These are phyloP conservation scores for Pectinophora gossypiella DNA, from an alignment of 1,140 invertebrate genomes.

Conservation along the genomic window DNA sequence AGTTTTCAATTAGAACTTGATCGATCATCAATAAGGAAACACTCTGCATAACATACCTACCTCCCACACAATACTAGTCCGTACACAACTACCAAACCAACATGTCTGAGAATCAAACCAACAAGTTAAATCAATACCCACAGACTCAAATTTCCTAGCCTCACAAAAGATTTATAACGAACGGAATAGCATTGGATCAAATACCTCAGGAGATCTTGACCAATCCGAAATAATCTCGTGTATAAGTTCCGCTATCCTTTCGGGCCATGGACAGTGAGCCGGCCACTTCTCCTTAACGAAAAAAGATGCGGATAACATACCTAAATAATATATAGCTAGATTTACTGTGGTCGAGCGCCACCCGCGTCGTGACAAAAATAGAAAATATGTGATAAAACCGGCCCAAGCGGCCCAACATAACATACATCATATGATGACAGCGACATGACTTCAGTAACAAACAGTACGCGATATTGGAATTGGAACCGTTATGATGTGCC, in stretches of 20 bases:
- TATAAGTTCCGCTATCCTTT: background rate
- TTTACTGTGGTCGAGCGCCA: constrained; percentile 26
- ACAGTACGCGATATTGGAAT: constrained; percentile 15
- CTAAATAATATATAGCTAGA: constrained; percentile 32
- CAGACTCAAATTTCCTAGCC: no score
- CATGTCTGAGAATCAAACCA: no score
- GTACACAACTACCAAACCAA: no score
- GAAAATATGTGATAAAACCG: constrained; percentile 35
- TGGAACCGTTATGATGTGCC: constrained; percentile 13
- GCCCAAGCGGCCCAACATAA: constrained; percentile 26
- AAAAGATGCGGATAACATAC: constrained; percentile 27
- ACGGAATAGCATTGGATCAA: no score
- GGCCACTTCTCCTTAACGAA: constrained; percentile 13
- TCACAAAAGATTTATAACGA: no score
- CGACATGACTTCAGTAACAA: constrained; percentile 26
- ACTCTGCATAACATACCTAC: background rate
- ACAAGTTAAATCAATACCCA: no score
- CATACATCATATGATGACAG: constrained; percentile 36
- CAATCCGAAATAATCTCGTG: background rate
- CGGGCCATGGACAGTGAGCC: background rate
- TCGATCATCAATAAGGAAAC: background rate
- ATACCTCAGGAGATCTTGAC: no score
- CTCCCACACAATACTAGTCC: no score
- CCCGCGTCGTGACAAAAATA: constrained; percentile 44
- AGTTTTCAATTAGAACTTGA: constrained; percentile 4